Evolutionary conservation across 2,113 vertebrate species (phyloP).

Genomic region (Ammodytes dubius): DNA sequence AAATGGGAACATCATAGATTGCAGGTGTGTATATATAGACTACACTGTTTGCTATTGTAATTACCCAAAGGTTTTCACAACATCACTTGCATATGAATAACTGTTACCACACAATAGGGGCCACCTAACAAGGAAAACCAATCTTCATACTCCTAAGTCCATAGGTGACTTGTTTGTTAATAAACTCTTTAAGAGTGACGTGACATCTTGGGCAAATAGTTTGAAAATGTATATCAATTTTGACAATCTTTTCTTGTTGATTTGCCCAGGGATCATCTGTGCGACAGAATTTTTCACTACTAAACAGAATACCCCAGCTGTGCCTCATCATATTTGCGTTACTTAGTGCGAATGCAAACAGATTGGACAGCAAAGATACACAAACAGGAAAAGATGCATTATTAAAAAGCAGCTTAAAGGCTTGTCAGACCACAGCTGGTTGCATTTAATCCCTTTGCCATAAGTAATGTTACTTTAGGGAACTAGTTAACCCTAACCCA

Average conservation of each 20-base stretch:
- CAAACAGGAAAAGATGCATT: constrained; percentile 65
- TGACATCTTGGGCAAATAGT: too few relatives aligned
- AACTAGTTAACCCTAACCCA: constrained; percentile 7
- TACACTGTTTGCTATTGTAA: neutral
- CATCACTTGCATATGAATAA: neutral
- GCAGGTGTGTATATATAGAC: neutral
- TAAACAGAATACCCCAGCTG: too few relatives aligned
- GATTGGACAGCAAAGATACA: constrained; percentile 51
- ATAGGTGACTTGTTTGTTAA: neutral
- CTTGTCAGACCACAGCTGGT: constrained; percentile 53
- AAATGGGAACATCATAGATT: neutral
- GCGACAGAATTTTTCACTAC: constrained; percentile 18
- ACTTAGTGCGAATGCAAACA: constrained; percentile 27
- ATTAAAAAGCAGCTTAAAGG: constrained; percentile 59
- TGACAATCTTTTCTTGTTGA: too few relatives aligned
- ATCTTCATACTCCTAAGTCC: too few relatives aligned
- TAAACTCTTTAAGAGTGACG: too few relatives aligned
- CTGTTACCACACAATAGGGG: neutral
- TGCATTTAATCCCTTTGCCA: constrained; percentile 41
- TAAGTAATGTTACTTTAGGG: constrained; percentile 30
- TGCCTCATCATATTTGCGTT: too few relatives aligned
- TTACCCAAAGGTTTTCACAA: neutral
- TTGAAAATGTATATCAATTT: too few relatives aligned
- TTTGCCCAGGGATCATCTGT: too few relatives aligned
- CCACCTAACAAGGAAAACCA: neutral